These are phyloP conservation scores for Sphenopsis melanotis DNA, from an alignment of 2,797 vertebrate species.

Conservation along the genomic window DNA sequence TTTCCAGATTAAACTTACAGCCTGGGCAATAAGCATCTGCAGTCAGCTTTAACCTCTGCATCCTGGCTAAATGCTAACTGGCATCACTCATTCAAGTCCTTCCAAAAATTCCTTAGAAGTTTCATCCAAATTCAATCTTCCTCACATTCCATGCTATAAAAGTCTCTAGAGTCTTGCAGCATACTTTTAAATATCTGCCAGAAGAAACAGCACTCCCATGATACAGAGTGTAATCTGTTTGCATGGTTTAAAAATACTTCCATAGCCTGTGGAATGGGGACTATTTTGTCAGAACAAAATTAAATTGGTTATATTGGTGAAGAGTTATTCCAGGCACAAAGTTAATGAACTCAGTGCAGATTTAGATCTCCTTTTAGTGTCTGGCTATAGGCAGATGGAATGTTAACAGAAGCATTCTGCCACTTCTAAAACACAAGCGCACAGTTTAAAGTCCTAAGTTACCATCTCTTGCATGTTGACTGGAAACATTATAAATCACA, in stretches of 20 bases:
- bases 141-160: not conserved
- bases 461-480: not conserved
- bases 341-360: not conserved
- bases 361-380: not conserved
- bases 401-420: not conserved
- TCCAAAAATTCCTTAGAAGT: constrained; percentile 22
- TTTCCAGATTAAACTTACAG: not conserved
- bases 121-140: constrained; percentile 44
- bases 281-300: not conserved
- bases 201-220: not conserved
- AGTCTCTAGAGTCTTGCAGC: not conserved
- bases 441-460: not conserved
- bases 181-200: constrained; percentile 19
- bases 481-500: not conserved
- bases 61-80: not conserved
- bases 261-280: not conserved
- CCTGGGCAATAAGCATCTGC: not conserved
- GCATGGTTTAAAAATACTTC: not conserved
- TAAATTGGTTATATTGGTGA: not conserved
- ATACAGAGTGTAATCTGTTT: not conserved
- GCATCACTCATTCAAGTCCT: not conserved
- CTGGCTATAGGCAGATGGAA: not conserved
- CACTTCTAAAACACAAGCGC: not conserved
- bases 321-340: not conserved
- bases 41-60: constrained; percentile 21